phyloP scores from a whole-genome alignment of 2,113 vertebrate genomes.

The Zosterops japonicus region DNA sequence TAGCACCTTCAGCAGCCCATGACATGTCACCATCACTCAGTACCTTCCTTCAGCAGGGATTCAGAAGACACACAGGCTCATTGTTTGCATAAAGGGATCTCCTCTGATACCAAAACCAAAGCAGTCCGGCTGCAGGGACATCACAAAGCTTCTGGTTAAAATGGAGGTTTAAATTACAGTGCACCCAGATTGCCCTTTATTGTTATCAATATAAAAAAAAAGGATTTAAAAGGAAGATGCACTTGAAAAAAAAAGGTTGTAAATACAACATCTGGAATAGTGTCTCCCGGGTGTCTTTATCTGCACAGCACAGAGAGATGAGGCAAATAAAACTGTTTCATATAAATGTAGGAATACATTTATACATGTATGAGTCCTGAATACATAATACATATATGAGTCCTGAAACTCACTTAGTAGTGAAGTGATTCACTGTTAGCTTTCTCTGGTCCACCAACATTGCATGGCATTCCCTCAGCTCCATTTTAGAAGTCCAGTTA shows the following conservation, averaged over 20 bases:
- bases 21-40: fast-evolving
- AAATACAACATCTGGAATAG: neutral
- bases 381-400: too few species aligned
- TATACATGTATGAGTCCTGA: too few species aligned
- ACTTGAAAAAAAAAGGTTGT: neutral
- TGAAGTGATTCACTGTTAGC: neutral
- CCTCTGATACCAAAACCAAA: neutral
- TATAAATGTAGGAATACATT: neutral
- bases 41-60: neutral
- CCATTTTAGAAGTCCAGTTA: neutral
- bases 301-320: neutral
- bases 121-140: neutral
- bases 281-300: neutral
- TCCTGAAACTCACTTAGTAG: neutral
- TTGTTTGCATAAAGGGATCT: neutral
- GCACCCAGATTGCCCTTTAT: neutral
- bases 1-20: neutral
- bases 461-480: neutral
- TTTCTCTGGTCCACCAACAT: neutral
- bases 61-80: neutral
- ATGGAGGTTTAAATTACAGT: neutral
- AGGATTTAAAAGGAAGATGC: neutral
- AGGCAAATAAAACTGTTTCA: neutral
- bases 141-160: neutral
- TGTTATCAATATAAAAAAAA: neutral